phyloP scores from a whole-genome alignment of 1,140 invertebrate genomes.

The Euglossa dilemma region DNA sequence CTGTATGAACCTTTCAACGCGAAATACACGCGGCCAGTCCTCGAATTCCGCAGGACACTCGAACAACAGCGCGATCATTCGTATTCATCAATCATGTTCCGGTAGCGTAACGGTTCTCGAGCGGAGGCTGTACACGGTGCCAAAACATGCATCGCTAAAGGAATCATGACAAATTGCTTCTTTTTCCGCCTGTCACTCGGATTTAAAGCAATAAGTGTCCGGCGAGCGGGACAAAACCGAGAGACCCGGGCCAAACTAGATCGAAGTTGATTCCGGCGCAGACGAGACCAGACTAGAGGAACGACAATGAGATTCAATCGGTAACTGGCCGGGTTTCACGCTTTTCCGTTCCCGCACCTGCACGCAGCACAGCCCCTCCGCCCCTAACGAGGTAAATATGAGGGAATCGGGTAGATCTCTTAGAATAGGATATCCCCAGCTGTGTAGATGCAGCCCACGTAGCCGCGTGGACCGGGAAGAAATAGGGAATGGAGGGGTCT shows the following conservation, averaged over 20 bases:
- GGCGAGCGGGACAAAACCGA: conserved; percentile 5
- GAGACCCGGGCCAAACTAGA: not conserved
- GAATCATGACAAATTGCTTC: not conserved
- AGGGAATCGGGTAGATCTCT: conserved; percentile 51
- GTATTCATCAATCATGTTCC: too few relatives aligned
- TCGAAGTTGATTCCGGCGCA: conserved; percentile 2
- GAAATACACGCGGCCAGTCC: too few relatives aligned
- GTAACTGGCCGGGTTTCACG: conserved; percentile 25
- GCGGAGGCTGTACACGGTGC: not conserved
- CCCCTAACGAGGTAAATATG: conserved; percentile 69
- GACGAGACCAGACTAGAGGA: conserved; percentile 2
- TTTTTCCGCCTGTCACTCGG: conserved; percentile 4
- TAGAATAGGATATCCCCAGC: conserved; percentile 49
- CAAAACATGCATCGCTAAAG: not conserved
- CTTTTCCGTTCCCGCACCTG: conserved; percentile 42
- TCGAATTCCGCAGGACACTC: too few relatives aligned
- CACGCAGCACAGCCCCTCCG: conserved; percentile 46
- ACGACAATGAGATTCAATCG: conserved; percentile 54
- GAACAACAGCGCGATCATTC: too few relatives aligned
- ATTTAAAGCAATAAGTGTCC: conserved; percentile 18
- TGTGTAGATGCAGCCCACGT: conserved; percentile 60
- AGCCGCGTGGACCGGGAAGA: conserved; percentile 54
- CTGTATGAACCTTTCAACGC: too few relatives aligned
- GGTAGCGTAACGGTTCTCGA: too few relatives aligned
- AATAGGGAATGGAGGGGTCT: conserved; percentile 63